phyloP scores from a whole-genome alignment of 2,888 invertebrate genomes.

The Rhagium mordax region DNA sequence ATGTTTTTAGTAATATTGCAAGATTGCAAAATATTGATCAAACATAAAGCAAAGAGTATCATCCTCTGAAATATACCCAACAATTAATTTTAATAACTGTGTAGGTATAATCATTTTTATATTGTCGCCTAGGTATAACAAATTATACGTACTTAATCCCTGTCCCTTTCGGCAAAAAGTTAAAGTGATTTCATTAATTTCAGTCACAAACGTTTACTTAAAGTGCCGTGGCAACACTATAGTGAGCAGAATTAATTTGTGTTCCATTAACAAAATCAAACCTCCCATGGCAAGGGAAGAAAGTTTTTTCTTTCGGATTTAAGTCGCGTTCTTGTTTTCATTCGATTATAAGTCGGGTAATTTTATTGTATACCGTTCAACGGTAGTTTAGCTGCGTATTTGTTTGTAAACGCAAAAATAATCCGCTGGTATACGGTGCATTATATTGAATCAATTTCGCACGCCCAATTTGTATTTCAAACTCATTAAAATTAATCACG shows the following conservation, averaged over 20 bases:
- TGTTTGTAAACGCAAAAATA: neutral
- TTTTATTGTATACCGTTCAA: neutral
- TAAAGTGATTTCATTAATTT: constrained; percentile 12
- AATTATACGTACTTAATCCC: neutral
- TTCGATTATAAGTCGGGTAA: neutral
- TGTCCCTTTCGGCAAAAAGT: neutral
- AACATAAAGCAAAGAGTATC: no score
- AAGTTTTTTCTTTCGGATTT: constrained; percentile 7
- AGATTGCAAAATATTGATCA: no score
- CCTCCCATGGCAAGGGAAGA: constrained; percentile 1
- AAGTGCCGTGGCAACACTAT: neutral
- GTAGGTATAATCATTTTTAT: neutral
- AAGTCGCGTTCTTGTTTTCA: constrained; percentile 1
- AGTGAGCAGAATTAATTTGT: constrained; percentile 14
- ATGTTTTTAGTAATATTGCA: no score
- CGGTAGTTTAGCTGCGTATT: neutral
- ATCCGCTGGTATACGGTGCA: neutral
- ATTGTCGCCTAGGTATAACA: neutral
- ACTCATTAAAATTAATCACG: no score
- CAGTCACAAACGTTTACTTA: constrained; percentile 9
- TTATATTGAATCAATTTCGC: no score
- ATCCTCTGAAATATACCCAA: no score
- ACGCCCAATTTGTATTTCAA: no score
- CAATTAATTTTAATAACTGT: neutral
- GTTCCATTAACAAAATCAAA: constrained; percentile 22